A percentile compares a stretch with the other conserved stretches of the same genome.
phyloP scores from a whole-genome alignment of 2,888 invertebrate species.

The Tenthredo mesomela region DNA sequence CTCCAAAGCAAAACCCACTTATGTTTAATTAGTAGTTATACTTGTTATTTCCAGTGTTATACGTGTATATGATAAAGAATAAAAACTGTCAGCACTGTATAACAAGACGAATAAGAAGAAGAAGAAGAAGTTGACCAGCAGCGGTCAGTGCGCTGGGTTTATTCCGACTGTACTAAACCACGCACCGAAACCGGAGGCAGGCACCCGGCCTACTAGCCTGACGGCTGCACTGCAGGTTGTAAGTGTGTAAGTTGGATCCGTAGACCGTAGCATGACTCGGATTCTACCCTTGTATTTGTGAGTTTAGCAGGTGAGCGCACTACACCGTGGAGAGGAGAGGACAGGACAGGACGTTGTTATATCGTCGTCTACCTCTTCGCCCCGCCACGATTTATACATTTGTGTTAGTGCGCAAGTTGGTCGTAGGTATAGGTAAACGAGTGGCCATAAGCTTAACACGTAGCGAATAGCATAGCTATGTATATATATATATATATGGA shows the following conservation, averaged over 20 bases:
- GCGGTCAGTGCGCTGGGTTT: conserved; percentile 44
- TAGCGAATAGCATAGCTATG: not conserved
- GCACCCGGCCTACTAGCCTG: conserved; percentile 37
- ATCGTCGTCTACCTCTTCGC: conserved; percentile 68
- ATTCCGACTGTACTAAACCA: conserved; percentile 46
- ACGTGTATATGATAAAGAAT: too few species aligned
- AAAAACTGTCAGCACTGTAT: too few species aligned
- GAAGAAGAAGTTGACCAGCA: not conserved
- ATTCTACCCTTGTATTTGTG: conserved; percentile 58
- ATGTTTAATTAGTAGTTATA: too few species aligned
- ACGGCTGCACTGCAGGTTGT: conserved; percentile 5
- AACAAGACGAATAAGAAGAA: not conserved
- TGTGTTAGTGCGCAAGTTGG: not conserved
- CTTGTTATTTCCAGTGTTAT: too few species aligned
- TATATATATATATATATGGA: too few species aligned
- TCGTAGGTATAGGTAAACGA: not conserved
- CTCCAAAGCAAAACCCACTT: not conserved
- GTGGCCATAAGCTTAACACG: not conserved
- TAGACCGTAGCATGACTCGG: conserved; percentile 27
- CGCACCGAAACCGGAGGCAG: conserved; percentile 47
- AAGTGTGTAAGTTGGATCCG: conserved; percentile 16
- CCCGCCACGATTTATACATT: conserved; percentile 61
- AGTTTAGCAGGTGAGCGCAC: conserved; percentile 70
- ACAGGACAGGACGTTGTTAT: conserved; percentile 72
- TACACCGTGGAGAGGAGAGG: conserved; percentile 70